Conservation (phyloP, 37 sponge, comb jelly and placozoan genomes). For the Oscarella lobularis region DNA sequence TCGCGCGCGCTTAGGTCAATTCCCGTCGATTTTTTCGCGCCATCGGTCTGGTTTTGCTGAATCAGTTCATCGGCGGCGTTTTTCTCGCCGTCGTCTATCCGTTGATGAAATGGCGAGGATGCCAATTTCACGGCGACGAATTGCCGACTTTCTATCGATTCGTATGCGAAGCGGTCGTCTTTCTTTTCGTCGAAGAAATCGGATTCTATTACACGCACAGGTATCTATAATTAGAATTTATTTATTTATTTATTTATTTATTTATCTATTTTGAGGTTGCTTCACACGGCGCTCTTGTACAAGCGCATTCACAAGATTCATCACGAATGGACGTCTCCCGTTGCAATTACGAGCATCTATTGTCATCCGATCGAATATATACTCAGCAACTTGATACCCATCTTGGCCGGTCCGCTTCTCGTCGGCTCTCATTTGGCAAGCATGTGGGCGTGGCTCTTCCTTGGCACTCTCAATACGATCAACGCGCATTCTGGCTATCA, state of each 20-base stretch:
- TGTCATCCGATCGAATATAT: conserved; percentile 75
- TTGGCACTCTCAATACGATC: conserved; percentile 42
- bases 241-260: no score
- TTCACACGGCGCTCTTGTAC: conserved; percentile 66
- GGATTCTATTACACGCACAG: conserved; percentile 82
- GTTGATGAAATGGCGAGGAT: conserved; percentile 26
- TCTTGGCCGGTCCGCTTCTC: conserved; percentile 44
- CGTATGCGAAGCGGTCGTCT: conserved; percentile 36
- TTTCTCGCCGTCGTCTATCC: conserved; percentile 31
- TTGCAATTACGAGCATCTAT: conserved; percentile 52
- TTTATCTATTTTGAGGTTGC: conserved; percentile 30
- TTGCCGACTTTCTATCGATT: conserved; percentile 49
- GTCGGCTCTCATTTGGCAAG: conserved; percentile 55
- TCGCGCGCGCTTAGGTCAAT: conserved; percentile 51
- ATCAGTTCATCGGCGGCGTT: conserved; percentile 30
- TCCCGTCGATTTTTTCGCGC: conserved; percentile 35
- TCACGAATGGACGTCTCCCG: conserved; percentile 86
- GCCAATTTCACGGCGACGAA: conserved; percentile 23
- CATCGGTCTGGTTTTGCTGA: conserved; percentile 25
- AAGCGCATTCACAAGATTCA: conserved; percentile 86
- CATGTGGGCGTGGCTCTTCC: conserved; percentile 56
- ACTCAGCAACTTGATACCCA: conserved; percentile 38
- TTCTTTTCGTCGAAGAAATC: conserved; percentile 40
- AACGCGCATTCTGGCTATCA: conserved; percentile 85
- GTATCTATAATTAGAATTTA: no score